phyloP scores from a whole-genome alignment of 2,113 vertebrate genomes.

The Actenoides lindsayi region DNA sequence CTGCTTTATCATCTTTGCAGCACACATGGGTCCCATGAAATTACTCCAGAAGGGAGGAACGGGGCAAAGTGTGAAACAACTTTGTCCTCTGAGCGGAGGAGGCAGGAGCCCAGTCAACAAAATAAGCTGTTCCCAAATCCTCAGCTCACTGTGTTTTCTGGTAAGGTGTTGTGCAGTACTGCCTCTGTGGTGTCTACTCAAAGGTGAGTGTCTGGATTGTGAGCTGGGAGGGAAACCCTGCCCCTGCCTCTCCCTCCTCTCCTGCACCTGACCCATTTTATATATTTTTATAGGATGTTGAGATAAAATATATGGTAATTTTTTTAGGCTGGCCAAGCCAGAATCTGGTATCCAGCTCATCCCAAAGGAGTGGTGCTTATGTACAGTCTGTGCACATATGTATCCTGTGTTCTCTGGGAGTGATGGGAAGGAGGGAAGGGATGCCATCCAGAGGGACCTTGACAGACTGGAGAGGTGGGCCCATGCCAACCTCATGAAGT shows the following conservation, averaged over 20 bases:
- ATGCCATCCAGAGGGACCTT: no score
- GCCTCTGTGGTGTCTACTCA: rapidly evolving
- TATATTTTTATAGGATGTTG: neutral
- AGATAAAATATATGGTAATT: neutral
- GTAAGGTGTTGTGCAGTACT: neutral
- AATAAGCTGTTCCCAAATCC: neutral
- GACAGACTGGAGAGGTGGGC: no score
- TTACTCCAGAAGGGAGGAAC: neutral
- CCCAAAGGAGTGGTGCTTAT: neutral
- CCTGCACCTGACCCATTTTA: neutral
- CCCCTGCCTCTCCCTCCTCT: neutral
- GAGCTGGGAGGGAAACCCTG: neutral
- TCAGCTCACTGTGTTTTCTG: neutral
- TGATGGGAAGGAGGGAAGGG: no score
- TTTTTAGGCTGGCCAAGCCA: neutral
- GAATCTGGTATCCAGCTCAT: neutral
- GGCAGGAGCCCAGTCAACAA: neutral
- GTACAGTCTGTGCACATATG: neutral
- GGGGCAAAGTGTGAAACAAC: neutral
- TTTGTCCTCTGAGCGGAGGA: neutral
- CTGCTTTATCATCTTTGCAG: neutral
- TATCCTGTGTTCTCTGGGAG: neutral
- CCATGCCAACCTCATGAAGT: no score
- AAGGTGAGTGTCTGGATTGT: neutral
- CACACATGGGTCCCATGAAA: neutral